phyloP scores from a whole-genome alignment of 2,888 invertebrate genomes.

The Lasius platythorax region DNA sequence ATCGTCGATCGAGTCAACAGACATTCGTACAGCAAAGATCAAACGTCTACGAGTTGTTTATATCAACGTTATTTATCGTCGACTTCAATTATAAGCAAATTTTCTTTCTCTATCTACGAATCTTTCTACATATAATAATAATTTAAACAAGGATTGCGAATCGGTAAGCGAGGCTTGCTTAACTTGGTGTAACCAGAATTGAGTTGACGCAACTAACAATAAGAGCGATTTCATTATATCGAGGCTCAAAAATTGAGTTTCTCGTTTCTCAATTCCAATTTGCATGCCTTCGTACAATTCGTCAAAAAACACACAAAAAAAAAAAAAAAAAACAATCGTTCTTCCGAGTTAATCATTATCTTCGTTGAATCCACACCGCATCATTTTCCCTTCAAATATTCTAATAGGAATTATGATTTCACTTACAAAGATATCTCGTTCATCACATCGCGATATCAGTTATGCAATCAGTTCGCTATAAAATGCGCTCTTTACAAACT shows the following conservation, averaged over 20 bases:
- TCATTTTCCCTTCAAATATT: neutral
- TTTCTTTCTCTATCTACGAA: neutral
- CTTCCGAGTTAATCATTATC: neutral
- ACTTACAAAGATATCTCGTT: neutral
- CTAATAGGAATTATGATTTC: neutral
- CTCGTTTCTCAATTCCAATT: neutral
- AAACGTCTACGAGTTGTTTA: neutral
- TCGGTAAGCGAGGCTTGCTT: neutral
- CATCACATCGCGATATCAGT: neutral
- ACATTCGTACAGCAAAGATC: neutral
- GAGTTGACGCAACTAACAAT: conserved; percentile 5
- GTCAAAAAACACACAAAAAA: neutral
- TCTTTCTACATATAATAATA: neutral
- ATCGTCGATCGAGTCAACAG: neutral
- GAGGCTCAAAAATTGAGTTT: neutral
- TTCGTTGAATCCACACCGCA: neutral
- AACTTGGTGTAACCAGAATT: neutral
- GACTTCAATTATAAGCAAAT: neutral
- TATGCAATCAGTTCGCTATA: neutral
- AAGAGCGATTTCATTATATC: neutral
- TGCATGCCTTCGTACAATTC: neutral
- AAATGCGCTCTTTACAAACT: neutral
- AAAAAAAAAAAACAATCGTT: neutral
- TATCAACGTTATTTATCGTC: neutral
- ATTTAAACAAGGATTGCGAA: neutral